Evolutionary conservation across 1,140 invertebrate species (phyloP).

Genomic region (Archivesica marissinica): DNA sequence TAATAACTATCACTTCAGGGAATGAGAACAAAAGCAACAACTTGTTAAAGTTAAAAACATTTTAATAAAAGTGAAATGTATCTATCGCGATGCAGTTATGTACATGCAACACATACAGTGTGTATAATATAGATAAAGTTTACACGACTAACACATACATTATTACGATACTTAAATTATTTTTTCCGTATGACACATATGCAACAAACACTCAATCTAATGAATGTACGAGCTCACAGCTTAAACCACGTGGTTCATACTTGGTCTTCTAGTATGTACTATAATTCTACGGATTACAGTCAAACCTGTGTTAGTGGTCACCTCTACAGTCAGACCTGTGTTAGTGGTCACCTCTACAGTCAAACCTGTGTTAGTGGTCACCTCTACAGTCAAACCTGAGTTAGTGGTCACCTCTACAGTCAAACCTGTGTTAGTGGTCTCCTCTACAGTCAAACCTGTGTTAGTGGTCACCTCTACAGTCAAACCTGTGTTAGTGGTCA

Average conservation of each 20-base stretch:
- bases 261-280: too few relatives aligned
- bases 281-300: too few relatives aligned
- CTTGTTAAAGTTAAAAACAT: slow-evolving; percentile 57
- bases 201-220: neutral
- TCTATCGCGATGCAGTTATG: slow-evolving; percentile 45
- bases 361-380: too few relatives aligned
- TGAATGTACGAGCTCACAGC: neutral
- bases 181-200: slow-evolving; percentile 9
- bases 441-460: too few relatives aligned
- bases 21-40: slow-evolving; percentile 13
- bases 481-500: too few relatives aligned
- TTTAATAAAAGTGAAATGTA: slow-evolving; percentile 65
- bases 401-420: too few relatives aligned
- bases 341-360: too few relatives aligned
- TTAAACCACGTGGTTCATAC: neutral
- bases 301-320: too few relatives aligned
- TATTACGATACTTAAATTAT: slow-evolving; percentile 17
- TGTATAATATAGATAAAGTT: slow-evolving; percentile 11
- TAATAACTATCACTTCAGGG: neutral
- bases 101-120: slow-evolving; percentile 57
- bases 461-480: too few relatives aligned
- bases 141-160: slow-evolving; percentile 26
- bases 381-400: too few relatives aligned
- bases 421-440: too few relatives aligned
- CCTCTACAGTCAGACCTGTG: too few relatives aligned